Evolutionary conservation across 2,888 invertebrate species (phyloP).

Genomic region (Omphaloscelis lunosa): DNA sequence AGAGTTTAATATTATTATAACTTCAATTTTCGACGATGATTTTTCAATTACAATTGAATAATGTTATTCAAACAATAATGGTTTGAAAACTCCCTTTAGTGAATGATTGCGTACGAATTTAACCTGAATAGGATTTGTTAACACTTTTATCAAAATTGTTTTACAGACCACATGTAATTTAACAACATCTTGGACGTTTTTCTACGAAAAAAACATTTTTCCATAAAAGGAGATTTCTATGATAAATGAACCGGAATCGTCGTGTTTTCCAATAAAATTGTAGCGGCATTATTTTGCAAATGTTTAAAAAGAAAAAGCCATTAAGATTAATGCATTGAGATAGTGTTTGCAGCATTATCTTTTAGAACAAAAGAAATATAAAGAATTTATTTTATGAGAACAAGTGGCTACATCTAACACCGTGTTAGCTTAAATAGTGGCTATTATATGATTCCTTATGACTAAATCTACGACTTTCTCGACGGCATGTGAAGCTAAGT

Average conservation of each 20-base stretch:
- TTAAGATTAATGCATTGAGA: constrained; percentile 51
- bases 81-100: not conserved
- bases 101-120: not conserved
- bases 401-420: constrained; percentile 44
- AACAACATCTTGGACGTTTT: not conserved
- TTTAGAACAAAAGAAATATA: constrained; percentile 47
- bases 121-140: not conserved
- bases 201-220: not conserved
- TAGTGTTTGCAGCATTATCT: constrained; percentile 35
- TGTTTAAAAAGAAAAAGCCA: not conserved
- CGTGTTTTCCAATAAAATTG: not conserved
- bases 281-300: not conserved
- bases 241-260: not conserved
- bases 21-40: not conserved
- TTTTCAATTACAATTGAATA: not conserved
- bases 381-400: constrained; percentile 43
- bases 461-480: not conserved
- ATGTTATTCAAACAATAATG: too few species aligned
- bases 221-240: not conserved
- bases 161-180: not conserved
- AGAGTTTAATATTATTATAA: too few species aligned
- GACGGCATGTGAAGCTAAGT: too few species aligned
- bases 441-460: not conserved
- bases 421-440: not conserved
- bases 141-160: not conserved